Evolutionary conservation across 2,888 invertebrate species (phyloP).

Genomic region (Leptogaster cylindrica): DNA sequence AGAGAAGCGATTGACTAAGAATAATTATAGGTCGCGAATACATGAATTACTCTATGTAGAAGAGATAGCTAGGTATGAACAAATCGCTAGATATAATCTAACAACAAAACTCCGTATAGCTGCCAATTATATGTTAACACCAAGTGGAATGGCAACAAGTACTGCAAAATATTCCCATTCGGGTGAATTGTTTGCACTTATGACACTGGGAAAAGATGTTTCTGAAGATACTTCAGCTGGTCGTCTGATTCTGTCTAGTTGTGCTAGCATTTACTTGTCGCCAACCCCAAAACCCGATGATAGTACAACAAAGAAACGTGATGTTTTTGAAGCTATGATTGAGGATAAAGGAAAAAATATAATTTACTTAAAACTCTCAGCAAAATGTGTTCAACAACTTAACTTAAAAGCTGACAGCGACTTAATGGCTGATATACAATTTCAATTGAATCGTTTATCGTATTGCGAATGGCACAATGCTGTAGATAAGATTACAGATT

Average conservation of each 20-base stretch:
- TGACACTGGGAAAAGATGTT: conserved; percentile 74
- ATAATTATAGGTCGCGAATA: conserved; percentile 75
- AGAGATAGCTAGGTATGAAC: conserved; percentile 76
- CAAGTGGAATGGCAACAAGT: conserved; percentile 71
- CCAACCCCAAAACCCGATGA: conserved; percentile 52
- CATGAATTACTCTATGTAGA: conserved; percentile 79
- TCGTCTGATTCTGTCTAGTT: conserved; percentile 77
- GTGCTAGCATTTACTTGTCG: conserved; percentile 71
- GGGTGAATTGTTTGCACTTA: conserved; percentile 77
- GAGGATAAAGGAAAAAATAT: conserved; percentile 82
- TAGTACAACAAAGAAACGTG: conserved; percentile 56
- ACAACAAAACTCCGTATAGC: conserved; percentile 69
- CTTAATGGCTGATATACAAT: conserved; percentile 76
- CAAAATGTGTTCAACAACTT: conserved; percentile 70
- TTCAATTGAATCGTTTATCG: conserved; percentile 78
- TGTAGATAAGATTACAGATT: conserved; percentile 75
- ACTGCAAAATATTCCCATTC: conserved; percentile 78
- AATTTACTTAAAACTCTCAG: conserved; percentile 75
- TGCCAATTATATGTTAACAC: conserved; percentile 73
- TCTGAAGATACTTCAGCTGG: conserved; percentile 85
- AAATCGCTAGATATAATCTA: conserved; percentile 73
- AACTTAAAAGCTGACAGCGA: conserved; percentile 69
- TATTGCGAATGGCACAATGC: conserved; percentile 87
- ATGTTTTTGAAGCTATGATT: conserved; percentile 77
- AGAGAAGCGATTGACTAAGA: conserved; percentile 68